phyloP scores from a whole-genome alignment of 1,140 invertebrate species.

The Tetramorium alpestre region DNA sequence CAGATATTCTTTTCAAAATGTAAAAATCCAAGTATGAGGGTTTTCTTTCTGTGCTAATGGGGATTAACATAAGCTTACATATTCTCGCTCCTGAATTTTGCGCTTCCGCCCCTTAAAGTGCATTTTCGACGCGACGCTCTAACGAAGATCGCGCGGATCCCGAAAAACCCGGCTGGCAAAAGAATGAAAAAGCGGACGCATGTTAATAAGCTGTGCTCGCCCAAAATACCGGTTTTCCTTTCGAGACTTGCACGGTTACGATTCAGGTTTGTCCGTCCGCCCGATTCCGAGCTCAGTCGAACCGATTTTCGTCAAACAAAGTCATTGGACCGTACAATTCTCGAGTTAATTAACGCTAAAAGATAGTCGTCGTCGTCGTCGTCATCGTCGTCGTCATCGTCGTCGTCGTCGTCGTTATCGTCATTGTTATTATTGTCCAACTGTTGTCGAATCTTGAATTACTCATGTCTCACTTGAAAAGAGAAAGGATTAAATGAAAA shows the following conservation, averaged over 20 bases:
- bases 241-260: slow-evolving; percentile 67
- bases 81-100: slow-evolving; percentile 21
- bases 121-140: slow-evolving; percentile 46
- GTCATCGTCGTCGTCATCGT: background rate
- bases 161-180: slow-evolving; percentile 52
- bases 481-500: slow-evolving; percentile 24
- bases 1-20: slow-evolving; percentile 21
- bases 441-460: slow-evolving; percentile 36
- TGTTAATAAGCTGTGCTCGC: slow-evolving; percentile 71
- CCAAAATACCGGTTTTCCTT: slow-evolving; percentile 75
- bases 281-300: slow-evolving; percentile 68
- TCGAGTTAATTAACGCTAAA: slow-evolving; percentile 74
- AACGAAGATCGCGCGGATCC: slow-evolving; percentile 33
- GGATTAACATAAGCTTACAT: slow-evolving; percentile 30
- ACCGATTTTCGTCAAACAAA: slow-evolving; percentile 76
- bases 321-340: slow-evolving; percentile 68
- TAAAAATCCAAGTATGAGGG: background rate
- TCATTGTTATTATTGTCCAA: background rate
- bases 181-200: slow-evolving; percentile 70
- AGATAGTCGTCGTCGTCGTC: slow-evolving; percentile 35
- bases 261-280: slow-evolving; percentile 73
- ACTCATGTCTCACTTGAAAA: slow-evolving; percentile 2
- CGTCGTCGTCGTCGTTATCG: background rate
- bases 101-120: slow-evolving; percentile 32
- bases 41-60: slow-evolving; percentile 30